Conservation (phyloP, 2,888 invertebrate genomes). For the Xylota sylvarum region DNA sequence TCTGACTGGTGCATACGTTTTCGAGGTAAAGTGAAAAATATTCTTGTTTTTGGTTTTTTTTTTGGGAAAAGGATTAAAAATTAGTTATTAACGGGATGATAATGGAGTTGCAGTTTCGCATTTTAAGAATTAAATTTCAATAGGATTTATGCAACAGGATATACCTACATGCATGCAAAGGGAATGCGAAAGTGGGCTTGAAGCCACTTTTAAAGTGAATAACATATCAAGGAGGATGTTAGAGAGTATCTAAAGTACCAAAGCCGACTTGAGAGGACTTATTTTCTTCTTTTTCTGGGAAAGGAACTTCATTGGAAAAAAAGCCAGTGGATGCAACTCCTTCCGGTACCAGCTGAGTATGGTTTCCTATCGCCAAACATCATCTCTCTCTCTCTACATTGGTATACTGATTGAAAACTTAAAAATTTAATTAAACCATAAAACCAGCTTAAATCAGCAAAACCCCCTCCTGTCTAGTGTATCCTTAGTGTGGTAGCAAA, state of each 20-base stretch:
- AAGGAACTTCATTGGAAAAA: no score
- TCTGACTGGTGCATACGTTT: no score
- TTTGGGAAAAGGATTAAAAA: background rate
- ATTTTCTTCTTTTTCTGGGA: no score
- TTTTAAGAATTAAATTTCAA: constrained; percentile 17
- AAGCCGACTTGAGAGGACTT: background rate
- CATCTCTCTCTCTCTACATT: no score
- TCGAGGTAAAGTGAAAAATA: no score
- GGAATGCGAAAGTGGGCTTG: background rate
- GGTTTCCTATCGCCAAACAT: background rate
- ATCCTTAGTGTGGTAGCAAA: background rate
- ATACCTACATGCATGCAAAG: background rate
- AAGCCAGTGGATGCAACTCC: no score
- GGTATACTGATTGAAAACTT: background rate
- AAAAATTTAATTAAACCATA: constrained; percentile 37
- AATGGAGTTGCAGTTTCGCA: constrained; percentile 8
- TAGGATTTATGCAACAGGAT: background rate
- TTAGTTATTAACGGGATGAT: constrained; percentile 1
- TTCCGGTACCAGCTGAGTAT: no score
- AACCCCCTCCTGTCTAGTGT: background rate
- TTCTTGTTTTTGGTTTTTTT: no score
- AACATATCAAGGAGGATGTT: background rate
- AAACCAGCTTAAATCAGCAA: constrained; percentile 9
- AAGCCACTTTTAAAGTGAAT: background rate
- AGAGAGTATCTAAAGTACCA: background rate